A percentile compares a stretch with the other conserved stretches of the same genome.
Conservation (phyloP, 2,113 vertebrate species). For the Heterotilapia buettikoferi region DNA sequence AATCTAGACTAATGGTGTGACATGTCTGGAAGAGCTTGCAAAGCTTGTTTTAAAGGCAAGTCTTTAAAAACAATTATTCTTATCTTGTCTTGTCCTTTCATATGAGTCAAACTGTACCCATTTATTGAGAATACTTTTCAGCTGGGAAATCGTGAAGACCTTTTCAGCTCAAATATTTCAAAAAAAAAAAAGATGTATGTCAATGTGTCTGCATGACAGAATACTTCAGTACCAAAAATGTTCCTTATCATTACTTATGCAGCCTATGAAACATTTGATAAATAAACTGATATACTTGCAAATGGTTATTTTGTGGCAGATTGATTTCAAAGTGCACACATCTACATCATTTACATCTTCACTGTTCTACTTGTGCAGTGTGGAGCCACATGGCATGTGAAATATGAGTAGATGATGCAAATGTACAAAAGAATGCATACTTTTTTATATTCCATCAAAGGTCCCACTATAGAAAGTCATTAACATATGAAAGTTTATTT, state of each 20-base stretch:
- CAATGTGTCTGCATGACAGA: neutral
- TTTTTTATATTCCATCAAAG: neutral
- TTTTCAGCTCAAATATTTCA: neutral
- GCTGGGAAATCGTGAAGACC: neutral
- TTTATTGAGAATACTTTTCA: neutral
- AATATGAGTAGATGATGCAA: neutral
- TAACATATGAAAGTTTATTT: constrained; percentile 3
- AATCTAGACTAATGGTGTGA: neutral
- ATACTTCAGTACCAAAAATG: neutral
- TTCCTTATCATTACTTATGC: neutral
- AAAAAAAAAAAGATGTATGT: neutral
- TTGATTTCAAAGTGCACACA: neutral
- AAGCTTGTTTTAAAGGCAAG: neutral
- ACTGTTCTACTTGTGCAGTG: neutral
- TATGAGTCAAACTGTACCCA: neutral
- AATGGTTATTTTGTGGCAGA: neutral
- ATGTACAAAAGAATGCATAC: neutral
- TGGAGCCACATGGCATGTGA: neutral
- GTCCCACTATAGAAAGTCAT: neutral
- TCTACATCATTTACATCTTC: neutral
- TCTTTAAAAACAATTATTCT: neutral
- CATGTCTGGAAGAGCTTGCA: neutral
- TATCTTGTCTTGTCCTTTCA: neutral
- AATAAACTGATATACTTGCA: neutral
- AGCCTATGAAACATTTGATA: neutral